Evolutionary conservation across 1,140 invertebrate species (phyloP).

Genomic region (Scaptomyza montana): DNA sequence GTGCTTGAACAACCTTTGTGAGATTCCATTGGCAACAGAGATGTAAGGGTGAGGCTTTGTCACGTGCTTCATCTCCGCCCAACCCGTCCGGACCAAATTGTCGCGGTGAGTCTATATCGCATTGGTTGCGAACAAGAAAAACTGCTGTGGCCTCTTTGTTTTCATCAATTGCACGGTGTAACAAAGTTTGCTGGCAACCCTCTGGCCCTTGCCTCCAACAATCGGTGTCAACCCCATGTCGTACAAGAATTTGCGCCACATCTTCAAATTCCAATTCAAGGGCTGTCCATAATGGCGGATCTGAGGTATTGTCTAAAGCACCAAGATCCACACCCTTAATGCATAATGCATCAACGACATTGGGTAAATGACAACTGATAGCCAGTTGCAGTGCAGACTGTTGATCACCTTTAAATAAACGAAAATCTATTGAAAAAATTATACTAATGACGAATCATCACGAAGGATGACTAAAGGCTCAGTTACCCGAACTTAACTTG

Average conservation of each 20-base stretch:
- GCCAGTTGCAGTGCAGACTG: conserved; percentile 93
- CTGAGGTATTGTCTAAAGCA: conserved; percentile 86
- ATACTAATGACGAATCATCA: no score
- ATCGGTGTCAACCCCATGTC: conserved; percentile 93
- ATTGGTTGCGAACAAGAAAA: conserved; percentile 96
- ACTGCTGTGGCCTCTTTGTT: conserved; percentile 94
- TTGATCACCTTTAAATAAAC: conserved; percentile 84
- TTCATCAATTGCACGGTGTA: conserved; percentile 97
- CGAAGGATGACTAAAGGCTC: no score
- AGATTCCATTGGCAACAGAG: conserved; percentile 96
- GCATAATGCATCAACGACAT: conserved; percentile 94
- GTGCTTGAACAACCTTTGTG: conserved; percentile 90
- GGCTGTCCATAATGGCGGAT: conserved; percentile 94
- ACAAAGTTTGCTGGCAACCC: conserved; percentile 93
- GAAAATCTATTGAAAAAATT: not conserved
- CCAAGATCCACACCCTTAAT: conserved; percentile 92
- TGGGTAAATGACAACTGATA: conserved; percentile 91
- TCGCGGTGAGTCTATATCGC: conserved; percentile 93
- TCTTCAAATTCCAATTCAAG: conserved; percentile 93
- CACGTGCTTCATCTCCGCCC: conserved; percentile 91
- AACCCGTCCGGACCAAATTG: conserved; percentile 89
- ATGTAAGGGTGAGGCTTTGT: conserved; percentile 92
- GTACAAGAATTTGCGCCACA: conserved; percentile 92
- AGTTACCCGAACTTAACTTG: no score
- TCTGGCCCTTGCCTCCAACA: conserved; percentile 95